phyloP scores from a whole-genome alignment of 2,113 vertebrate species.

The Camarhynchus parvulus region DNA sequence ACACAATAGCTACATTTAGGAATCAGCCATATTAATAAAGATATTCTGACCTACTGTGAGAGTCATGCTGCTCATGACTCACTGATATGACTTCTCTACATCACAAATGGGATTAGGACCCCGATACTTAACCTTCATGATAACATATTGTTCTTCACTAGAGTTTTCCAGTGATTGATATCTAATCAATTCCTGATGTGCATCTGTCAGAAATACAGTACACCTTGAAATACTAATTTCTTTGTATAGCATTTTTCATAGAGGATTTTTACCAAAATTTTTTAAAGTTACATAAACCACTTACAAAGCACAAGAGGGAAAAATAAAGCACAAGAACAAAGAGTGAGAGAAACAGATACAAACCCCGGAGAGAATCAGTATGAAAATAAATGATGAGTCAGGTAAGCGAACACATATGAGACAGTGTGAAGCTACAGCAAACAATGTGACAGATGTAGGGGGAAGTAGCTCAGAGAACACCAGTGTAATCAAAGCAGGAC shows the following conservation, averaged over 20 bases:
- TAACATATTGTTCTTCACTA: background rate
- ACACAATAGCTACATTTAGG: background rate
- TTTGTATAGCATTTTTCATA: background rate
- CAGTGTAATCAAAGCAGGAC: background rate
- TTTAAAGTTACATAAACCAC: background rate
- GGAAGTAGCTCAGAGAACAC: background rate
- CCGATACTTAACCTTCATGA: background rate
- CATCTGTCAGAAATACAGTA: background rate
- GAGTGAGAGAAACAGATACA: background rate
- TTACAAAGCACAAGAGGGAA: background rate
- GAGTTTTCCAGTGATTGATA: background rate
- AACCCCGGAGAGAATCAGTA: background rate
- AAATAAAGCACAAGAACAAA: background rate
- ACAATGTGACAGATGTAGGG: background rate
- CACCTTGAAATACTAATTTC: background rate
- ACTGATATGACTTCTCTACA: background rate
- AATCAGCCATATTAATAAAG: background rate
- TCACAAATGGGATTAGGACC: background rate
- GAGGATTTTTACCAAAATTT: background rate
- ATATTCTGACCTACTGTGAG: background rate
- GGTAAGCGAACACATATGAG: background rate
- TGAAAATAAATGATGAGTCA: background rate
- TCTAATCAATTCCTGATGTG: background rate
- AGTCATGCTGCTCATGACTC: slow-evolving; percentile 32
- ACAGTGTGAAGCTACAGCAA: background rate